These are phyloP conservation scores for Microcebus griseorufus DNA, from an alignment of 2,113 vertebrate species.

Conservation along the genomic window DNA sequence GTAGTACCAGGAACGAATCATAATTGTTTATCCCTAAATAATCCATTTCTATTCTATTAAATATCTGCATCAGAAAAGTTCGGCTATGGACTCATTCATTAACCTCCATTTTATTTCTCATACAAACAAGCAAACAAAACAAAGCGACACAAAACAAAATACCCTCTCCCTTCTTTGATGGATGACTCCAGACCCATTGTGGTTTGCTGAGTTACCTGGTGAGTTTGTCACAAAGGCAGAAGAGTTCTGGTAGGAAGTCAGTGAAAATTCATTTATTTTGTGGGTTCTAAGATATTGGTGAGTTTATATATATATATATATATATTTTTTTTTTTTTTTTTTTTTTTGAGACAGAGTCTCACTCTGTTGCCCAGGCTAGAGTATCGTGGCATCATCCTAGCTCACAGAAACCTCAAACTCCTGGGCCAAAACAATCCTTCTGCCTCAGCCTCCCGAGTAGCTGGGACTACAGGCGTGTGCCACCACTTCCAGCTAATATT, in stretches of 20 bases:
- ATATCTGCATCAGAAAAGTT: background rate
- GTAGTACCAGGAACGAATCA: background rate
- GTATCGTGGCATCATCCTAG: too few species aligned
- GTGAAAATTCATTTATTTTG: background rate
- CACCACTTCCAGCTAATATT: too few species aligned
- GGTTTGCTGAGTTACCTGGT: background rate
- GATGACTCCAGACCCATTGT: background rate
- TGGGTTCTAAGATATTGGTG: background rate
- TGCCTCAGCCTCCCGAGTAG: too few species aligned
- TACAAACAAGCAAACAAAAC: background rate
- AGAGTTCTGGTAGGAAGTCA: background rate
- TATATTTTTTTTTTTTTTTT: background rate
- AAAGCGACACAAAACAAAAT: background rate
- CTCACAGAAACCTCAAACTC: too few species aligned
- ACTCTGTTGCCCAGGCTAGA: too few species aligned
- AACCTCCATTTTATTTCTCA: background rate
- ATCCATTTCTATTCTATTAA: background rate
- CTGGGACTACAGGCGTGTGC: too few species aligned
- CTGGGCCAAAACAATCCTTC: too few species aligned
- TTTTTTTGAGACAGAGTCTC: too few species aligned
- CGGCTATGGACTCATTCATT: background rate
- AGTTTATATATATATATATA: background rate
- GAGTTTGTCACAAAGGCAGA: background rate
- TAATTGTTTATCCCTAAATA: background rate
- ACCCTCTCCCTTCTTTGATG: background rate